phyloP scores from a whole-genome alignment of 2,888 invertebrate species.

The Sepioteuthis lessoniana region DNA sequence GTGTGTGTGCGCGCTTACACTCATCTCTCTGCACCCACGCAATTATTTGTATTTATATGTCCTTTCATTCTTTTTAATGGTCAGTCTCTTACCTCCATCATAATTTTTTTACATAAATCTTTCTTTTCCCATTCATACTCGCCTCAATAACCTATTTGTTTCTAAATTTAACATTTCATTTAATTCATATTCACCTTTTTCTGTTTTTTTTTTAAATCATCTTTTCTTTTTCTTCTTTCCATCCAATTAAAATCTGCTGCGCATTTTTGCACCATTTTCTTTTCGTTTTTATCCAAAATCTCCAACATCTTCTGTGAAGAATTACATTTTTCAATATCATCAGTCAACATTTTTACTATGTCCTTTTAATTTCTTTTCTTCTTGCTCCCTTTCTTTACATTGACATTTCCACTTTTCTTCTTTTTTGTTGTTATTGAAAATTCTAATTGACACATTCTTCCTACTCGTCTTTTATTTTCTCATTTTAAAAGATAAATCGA shows the following conservation, averaged over 20 bases:
- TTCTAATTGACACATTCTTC: background rate
- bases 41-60: background rate
- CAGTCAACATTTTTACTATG: no score
- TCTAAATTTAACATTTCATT: no score
- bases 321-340: no score
- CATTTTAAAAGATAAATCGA: no score
- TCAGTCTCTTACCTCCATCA: background rate
- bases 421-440: background rate
- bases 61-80: background rate
- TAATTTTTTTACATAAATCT: background rate
- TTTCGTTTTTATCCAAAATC: background rate
- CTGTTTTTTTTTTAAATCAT: background rate
- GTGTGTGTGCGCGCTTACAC: no score
- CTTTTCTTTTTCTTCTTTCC: background rate
- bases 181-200: background rate
- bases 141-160: background rate
- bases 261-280: background rate
- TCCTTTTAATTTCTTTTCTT: no score
- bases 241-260: background rate
- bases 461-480: background rate
- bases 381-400: no score
- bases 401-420: background rate
- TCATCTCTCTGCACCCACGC: no score
- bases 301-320: background rate
- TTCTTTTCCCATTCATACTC: background rate